phyloP scores from a whole-genome alignment of 2,797 vertebrate species.

The Aythya fuligula region DNA sequence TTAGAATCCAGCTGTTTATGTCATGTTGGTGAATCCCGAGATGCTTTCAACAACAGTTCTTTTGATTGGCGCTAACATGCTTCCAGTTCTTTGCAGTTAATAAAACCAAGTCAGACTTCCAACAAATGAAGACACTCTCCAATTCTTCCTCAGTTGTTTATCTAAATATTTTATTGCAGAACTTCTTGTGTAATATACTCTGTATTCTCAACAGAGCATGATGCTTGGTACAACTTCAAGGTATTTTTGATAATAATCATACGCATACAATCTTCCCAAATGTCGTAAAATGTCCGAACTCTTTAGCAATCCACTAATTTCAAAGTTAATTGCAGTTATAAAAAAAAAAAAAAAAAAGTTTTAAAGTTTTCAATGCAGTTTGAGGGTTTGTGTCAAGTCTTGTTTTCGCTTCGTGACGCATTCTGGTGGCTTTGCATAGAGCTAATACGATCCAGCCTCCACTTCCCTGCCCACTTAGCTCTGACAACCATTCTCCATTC shows the following conservation, averaged over 20 bases:
- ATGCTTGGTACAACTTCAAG: not conserved
- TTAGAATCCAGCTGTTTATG: not conserved
- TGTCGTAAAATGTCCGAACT: not conserved
- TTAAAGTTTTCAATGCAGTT: not conserved
- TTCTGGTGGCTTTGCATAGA: not conserved
- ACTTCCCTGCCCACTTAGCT: not conserved
- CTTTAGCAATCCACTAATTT: not conserved
- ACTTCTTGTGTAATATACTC: not conserved
- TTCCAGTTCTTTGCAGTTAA: not conserved
- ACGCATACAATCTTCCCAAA: not conserved
- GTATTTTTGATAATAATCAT: not conserved
- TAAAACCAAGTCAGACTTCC: not conserved
- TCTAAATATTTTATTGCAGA: not conserved
- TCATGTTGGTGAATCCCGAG: not conserved
- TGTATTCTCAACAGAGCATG: not conserved
- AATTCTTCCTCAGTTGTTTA: not conserved
- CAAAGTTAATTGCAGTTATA: not conserved
- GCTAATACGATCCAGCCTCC: not conserved
- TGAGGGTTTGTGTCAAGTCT: not conserved
- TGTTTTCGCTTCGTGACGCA: not conserved
- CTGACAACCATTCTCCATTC: not conserved
- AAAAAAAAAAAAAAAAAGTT: no score
- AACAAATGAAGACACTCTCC: not conserved
- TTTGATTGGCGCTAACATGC: not conserved
- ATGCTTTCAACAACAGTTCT: not conserved